Evolutionary conservation across 2,797 vertebrate genomes (phyloP), one percentile per base, ranked within the genome.

Genomic region (Propithecus perrieri): DNA sequence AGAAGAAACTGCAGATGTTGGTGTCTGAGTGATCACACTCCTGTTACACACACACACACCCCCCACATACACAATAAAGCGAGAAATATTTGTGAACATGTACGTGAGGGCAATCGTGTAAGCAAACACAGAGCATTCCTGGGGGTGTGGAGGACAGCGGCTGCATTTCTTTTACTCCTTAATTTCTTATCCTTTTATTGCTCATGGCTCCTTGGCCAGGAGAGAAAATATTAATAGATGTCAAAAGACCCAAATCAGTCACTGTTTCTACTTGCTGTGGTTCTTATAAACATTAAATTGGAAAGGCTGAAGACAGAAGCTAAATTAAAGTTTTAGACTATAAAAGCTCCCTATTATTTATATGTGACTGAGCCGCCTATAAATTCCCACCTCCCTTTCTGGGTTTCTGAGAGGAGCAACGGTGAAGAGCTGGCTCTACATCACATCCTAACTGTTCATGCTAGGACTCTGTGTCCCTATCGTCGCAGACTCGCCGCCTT

Each of bases 161-260:
- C 48, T 28, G 17, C 33, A 30, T 90, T 92, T 69, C 57, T 89
- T 78, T 65, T 4, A 43, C 10, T 67, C 10, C 11, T 33, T 83
- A 20, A 69, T 72, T 79, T 63, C 85, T 91, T 50, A 43, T 35
- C 48, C 38, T 63, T 85, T 83, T 38, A 18, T 50, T 46, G 11
- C 24, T 50, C 10, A 7, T 24, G 71, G 28, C 69, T 57, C 26
- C 81, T 55, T 35, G 26, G 53, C 57, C 59, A 88, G 33, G 61
- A 72, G 43, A 87, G 72, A 85, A 92, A 88, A 46, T 59, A 59
- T 28, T 10, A 59, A 28, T 1, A 22, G 46, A 89, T 35, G 55
- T n/a, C 30, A 81, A 65, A 85, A 95, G 65, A n/a, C 43, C 14
- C 46, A 92, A 14, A 55, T 81, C 55, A 35, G 46, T 55, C 74